phyloP scores from a whole-genome alignment of 2,113 vertebrate genomes.

The Herpetotheres cachinnans region DNA sequence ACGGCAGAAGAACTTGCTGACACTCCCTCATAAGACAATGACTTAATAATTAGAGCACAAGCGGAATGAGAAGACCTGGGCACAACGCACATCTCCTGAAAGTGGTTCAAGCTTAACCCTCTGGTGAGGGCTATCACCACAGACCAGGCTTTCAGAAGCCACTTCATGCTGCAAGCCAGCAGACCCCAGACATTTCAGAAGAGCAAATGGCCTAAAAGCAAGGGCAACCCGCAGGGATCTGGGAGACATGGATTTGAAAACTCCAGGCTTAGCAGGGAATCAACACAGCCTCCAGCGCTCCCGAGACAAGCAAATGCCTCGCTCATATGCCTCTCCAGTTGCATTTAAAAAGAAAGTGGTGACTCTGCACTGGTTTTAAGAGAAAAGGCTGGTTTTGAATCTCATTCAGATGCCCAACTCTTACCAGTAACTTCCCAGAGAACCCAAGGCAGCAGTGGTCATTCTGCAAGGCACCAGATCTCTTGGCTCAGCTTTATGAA shows the following conservation, averaged over 20 bases:
- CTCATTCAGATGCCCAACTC: background rate
- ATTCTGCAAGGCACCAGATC: background rate
- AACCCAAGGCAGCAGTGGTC: background rate
- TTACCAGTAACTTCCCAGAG: background rate
- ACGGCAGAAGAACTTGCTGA: background rate
- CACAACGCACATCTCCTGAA: background rate
- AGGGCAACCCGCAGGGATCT: rapidly evolving
- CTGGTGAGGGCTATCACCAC: background rate
- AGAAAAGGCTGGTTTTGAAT: background rate
- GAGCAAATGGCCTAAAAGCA: background rate
- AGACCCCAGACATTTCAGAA: background rate
- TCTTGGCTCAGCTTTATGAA: background rate
- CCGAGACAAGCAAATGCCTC: rapidly evolving
- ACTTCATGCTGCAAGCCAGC: background rate
- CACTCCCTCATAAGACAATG: background rate
- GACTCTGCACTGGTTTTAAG: background rate
- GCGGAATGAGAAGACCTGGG: rapidly evolving
- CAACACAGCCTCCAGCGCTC: rapidly evolving
- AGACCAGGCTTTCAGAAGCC: background rate
- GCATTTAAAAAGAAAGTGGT: background rate
- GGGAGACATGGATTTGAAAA: background rate
- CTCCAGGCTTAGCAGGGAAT: rapidly evolving
- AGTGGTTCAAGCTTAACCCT: background rate
- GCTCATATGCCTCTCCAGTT: rapidly evolving
- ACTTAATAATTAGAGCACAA: background rate